Conservation (phyloP, 23 tunicate species). For the Trididemnum miniatum region DNA sequence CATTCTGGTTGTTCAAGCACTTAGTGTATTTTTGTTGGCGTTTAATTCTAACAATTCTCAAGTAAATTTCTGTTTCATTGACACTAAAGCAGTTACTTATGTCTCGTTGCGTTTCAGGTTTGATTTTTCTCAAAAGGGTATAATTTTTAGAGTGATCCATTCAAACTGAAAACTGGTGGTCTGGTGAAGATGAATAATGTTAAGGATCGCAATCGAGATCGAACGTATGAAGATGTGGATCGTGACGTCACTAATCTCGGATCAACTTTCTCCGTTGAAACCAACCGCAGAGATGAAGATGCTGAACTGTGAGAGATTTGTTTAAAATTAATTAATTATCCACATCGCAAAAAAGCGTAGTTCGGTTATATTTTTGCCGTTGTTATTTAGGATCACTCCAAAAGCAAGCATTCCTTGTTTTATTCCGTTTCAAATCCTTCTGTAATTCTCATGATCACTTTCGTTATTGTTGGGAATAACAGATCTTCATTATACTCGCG, state of each 20-base stretch:
- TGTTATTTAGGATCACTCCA: no score
- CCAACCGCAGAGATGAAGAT: conserved; percentile 89
- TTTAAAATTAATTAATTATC: no score
- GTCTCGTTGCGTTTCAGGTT: not conserved
- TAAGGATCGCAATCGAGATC: conserved; percentile 89
- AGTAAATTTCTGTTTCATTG: no score
- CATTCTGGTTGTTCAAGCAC: no score
- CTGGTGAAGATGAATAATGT: conserved; percentile 57
- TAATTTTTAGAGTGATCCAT: conserved; percentile 68
- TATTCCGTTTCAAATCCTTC: not conserved
- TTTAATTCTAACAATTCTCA: no score
- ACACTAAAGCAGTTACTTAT: not conserved
- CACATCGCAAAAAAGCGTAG: no score
- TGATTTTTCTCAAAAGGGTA: not conserved
- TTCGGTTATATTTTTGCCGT: no score
- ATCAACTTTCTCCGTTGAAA: conserved; percentile 88
- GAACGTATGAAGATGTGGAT: conserved; percentile 90
- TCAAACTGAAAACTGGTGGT: conserved; percentile 73
- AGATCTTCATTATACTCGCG: no score
- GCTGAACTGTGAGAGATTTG: conserved; percentile 80
- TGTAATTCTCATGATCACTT: no score
- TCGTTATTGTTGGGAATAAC: no score
- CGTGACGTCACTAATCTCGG: conserved; percentile 95
- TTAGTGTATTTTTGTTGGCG: no score
- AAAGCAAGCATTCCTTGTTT: no score